Conservation (phyloP, 2,797 vertebrate species). For the Mionectes olivaceus region DNA sequence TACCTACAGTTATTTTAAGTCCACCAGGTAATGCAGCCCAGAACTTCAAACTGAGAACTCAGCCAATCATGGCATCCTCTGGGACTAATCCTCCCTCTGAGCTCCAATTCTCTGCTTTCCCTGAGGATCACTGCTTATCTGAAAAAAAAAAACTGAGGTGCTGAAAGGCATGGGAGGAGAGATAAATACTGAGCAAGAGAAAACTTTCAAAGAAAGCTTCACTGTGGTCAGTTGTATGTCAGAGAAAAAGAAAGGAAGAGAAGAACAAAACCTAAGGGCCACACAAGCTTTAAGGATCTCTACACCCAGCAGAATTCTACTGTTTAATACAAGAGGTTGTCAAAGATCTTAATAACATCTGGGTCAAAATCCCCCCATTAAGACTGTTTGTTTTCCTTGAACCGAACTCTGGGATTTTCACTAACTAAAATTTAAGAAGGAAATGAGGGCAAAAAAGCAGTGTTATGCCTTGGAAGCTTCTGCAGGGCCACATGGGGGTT, state of each 20-base stretch:
- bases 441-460: background rate
- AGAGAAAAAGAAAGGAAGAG: background rate
- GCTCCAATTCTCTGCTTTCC: background rate
- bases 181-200: background rate
- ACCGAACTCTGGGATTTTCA: background rate
- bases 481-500: background rate
- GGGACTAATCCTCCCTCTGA: background rate
- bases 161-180: background rate
- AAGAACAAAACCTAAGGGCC: background rate
- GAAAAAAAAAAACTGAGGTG: background rate
- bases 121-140: background rate
- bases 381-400: background rate
- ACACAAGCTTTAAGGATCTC: background rate
- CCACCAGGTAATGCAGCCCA: background rate
- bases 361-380: background rate
- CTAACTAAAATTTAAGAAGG: background rate
- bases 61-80: background rate
- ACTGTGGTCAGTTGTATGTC: background rate
- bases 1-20: constrained; percentile 20
- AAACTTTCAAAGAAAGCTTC: background rate
- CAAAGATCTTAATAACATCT: background rate
- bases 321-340: background rate
- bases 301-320: background rate
- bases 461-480: background rate
- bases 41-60: constrained; percentile 23